Evolutionary conservation across 2,888 invertebrate species (phyloP).

Genomic region (Branchinecta sandiegonensis): DNA sequence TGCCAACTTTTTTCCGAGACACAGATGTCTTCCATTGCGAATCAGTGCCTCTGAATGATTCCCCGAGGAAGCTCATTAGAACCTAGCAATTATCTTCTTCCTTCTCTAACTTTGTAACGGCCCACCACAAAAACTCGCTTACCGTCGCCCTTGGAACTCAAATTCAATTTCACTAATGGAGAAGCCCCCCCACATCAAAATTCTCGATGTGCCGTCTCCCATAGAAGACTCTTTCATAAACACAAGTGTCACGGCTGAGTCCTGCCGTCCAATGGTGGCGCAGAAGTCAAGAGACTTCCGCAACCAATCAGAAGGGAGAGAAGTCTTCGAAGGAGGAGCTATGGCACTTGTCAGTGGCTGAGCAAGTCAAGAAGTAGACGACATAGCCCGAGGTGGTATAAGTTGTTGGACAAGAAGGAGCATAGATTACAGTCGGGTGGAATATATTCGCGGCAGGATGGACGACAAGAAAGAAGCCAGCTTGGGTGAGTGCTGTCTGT

Average conservation of each 20-base stretch:
- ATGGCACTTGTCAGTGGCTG: not conserved
- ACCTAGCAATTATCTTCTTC: too few relatives aligned
- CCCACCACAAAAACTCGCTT: slow-evolving; percentile 14
- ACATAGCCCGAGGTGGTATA: too few relatives aligned
- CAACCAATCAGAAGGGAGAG: not conserved
- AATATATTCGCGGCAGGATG: too few relatives aligned
- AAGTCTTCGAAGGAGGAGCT: not conserved
- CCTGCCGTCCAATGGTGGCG: slow-evolving; percentile 2
- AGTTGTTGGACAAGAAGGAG: too few relatives aligned
- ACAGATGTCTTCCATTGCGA: too few relatives aligned
- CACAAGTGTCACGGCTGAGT: not conserved
- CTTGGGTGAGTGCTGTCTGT: too few relatives aligned
- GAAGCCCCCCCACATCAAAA: slow-evolving; percentile 1
- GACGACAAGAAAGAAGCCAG: too few relatives aligned
- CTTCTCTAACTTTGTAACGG: not conserved
- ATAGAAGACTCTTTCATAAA: not conserved
- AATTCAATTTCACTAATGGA: slow-evolving; percentile 16
- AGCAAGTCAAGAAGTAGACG: not conserved
- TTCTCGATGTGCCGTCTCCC: slow-evolving; percentile 1
- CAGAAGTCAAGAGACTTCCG: slow-evolving; percentile 6
- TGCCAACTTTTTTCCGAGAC: too few relatives aligned
- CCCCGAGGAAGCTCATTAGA: too few relatives aligned
- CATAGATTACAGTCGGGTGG: too few relatives aligned
- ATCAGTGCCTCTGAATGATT: too few relatives aligned
- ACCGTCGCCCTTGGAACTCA: slow-evolving; percentile 2